Evolutionary conservation across 2,113 vertebrate genomes (phyloP).

Genomic region (Anoplopoma fimbria): DNA sequence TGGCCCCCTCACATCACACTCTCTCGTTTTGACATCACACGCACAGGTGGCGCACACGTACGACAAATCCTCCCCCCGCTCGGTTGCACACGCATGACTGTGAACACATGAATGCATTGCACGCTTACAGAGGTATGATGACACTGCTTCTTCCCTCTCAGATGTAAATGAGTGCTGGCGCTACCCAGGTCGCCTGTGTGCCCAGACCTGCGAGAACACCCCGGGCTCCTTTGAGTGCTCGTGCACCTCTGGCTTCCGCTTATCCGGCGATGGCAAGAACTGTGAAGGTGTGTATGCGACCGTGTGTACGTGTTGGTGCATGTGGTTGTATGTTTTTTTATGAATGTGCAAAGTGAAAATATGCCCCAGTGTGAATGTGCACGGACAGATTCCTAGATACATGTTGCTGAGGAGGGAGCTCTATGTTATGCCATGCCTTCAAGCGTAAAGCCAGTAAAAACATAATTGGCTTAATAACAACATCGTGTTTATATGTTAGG

Average conservation of each 20-base stretch:
- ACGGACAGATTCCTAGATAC: conserved; percentile 5
- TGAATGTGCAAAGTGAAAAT: conserved; percentile 11
- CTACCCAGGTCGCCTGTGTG: conserved; percentile 92
- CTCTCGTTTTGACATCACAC: conserved; percentile 36
- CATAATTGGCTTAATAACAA: conserved; percentile 62
- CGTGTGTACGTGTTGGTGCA: conserved; percentile 58
- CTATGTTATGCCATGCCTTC: conserved; percentile 37
- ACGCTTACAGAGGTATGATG: conserved; percentile 25
- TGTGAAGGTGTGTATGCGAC: conserved; percentile 89
- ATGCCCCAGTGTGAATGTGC: conserved; percentile 21
- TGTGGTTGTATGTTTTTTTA: conserved; percentile 41
- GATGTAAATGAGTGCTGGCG: conserved; percentile 97
- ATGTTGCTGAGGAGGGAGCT: background rate
- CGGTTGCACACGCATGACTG: conserved; percentile 14
- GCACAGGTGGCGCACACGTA: conserved; percentile 31
- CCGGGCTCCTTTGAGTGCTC: conserved; percentile 92
- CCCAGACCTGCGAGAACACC: conserved; percentile 96
- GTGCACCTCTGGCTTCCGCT: conserved; percentile 90
- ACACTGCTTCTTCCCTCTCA: conserved; percentile 68
- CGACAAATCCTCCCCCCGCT: conserved; percentile 27
- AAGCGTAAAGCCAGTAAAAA: conserved; percentile 53
- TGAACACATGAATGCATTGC: conserved; percentile 19
- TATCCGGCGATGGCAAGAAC: conserved; percentile 90
- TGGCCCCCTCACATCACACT: conserved; percentile 49
- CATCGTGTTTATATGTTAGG: conserved; percentile 45